Base-by-base conservation (phyloP, 2,797 vertebrate species). In the Pipistrellus kuhlii region DNA sequence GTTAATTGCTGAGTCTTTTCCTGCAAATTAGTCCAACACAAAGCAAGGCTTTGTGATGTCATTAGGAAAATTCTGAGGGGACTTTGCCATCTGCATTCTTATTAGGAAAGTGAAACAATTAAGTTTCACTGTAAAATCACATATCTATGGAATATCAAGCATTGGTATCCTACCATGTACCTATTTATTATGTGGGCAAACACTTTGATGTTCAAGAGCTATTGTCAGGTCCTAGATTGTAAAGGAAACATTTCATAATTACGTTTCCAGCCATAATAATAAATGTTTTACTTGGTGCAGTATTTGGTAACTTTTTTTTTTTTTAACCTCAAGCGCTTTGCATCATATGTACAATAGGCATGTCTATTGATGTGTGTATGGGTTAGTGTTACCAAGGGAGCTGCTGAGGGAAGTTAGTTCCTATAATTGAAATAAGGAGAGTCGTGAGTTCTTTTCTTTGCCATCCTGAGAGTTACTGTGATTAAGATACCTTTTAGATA, bases 1-100 rank as follows among this genome's bases (percentile, higher is more conserved):
- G 88, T 93, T 88, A 75, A 85, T 71, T 87, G 44, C 30, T 30
- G 87, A 77, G 68, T 87, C 20, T 75, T 85, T 20, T 72, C 9
- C 84, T 48, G 38, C 30, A 64, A 21, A 76, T 83, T 62, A 51
- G 17, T 35, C 4, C 35, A 83, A 11, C 66, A 55, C 69, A 73
- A 84, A 69, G 75, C 38, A 30, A 51, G 25, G 6, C 53, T 91
- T 90, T 85, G 32, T 84, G 38, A 18, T 80, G n/a, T 83, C 48
- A 21, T 23, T 69, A 72, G 86, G 77, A 86, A 64, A 69, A 25
- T 41, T 85, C 62, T 68, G 35, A 84, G 71, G 41, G 30, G n/a
- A 92, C 46, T 83, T 77, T 41, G 38, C 89, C 57, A 38, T 23
- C 23, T 41, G 38, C 30, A 57, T 23, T 83, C 91, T 71, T 77